These are phyloP conservation scores for Cynoglossus semilaevis DNA, from an alignment of 2,113 vertebrate genomes.

Conservation along the genomic window DNA sequence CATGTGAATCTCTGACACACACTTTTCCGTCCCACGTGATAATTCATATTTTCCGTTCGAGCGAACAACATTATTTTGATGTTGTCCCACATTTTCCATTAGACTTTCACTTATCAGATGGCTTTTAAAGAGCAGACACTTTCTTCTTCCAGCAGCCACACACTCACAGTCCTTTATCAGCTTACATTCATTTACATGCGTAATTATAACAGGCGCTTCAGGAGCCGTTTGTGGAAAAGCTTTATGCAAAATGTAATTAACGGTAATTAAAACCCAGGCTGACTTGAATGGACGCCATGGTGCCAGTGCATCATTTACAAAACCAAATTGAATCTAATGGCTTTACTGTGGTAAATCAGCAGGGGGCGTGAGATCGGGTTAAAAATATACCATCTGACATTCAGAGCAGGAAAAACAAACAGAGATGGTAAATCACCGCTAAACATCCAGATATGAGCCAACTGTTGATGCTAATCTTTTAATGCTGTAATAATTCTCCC, in stretches of 20 bases:
- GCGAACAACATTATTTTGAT: slow-evolving; percentile 20
- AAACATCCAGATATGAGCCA: slow-evolving; percentile 32
- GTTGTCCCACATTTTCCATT: slow-evolving; percentile 30
- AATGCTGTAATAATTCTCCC: slow-evolving; percentile 31
- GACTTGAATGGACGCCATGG: slow-evolving; percentile 74
- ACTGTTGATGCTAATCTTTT: slow-evolving; percentile 49
- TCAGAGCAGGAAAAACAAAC: slow-evolving; percentile 38
- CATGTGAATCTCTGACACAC: too few species aligned
- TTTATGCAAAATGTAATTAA: slow-evolving; percentile 86
- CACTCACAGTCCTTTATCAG: slow-evolving; percentile 51
- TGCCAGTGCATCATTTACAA: slow-evolving; percentile 75
- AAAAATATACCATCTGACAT: slow-evolving; percentile 50
- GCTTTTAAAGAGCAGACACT: slow-evolving; percentile 37
- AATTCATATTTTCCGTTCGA: slow-evolving; percentile 1
- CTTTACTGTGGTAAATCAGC: slow-evolving; percentile 54
- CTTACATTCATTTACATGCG: slow-evolving; percentile 76
- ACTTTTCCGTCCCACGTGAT: too few species aligned
- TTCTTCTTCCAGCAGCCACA: slow-evolving; percentile 15
- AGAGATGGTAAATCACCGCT: slow-evolving; percentile 6
- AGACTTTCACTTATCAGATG: slow-evolving; percentile 64
- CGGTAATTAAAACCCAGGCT: slow-evolving; percentile 80
- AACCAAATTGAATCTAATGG: slow-evolving; percentile 75
- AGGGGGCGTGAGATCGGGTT: slow-evolving; percentile 29
- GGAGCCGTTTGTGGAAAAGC: slow-evolving; percentile 80
- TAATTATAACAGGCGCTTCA: slow-evolving; percentile 78